These are phyloP conservation scores for Acrobasis consociella DNA, from an alignment of 2,888 invertebrate genomes.

Conservation along the genomic window DNA sequence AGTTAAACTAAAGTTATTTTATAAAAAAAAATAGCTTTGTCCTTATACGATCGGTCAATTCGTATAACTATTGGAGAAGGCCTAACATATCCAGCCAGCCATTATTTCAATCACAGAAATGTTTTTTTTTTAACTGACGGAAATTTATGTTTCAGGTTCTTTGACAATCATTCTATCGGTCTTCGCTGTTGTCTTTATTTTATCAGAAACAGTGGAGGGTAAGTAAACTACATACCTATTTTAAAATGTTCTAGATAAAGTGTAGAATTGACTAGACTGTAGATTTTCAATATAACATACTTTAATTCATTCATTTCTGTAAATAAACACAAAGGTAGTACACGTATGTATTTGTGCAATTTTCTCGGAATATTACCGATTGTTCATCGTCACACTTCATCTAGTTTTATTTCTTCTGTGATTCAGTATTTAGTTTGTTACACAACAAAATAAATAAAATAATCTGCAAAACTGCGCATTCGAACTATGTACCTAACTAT, in stretches of 20 bases:
- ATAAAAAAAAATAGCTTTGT: no score
- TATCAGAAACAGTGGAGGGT: slow-evolving; percentile 57
- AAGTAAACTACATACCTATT: slow-evolving; percentile 29
- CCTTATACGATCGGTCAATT: no score
- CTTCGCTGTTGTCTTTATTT: slow-evolving; percentile 46
- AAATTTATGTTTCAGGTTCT: slow-evolving; percentile 51
- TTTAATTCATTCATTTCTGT: no score
- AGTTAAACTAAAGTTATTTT: no score
- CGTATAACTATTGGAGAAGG: no score
- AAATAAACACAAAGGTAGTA: no score
- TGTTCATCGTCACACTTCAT: background rate
- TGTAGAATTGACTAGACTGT: no score
- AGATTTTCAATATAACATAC: no score
- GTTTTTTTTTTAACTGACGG: background rate
- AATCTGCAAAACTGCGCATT: background rate
- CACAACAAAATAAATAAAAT: background rate
- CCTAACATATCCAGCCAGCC: no score
- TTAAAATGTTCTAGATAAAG: background rate
- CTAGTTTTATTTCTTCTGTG: background rate
- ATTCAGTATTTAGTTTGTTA: background rate
- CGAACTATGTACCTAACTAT: background rate
- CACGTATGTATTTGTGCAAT: background rate
- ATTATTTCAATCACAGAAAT: no score
- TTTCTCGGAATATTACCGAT: background rate
- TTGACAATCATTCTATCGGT: slow-evolving; percentile 49